Evolutionary conservation across 2,797 vertebrate species (phyloP).

Genomic region (Malacoraja senta): DNA sequence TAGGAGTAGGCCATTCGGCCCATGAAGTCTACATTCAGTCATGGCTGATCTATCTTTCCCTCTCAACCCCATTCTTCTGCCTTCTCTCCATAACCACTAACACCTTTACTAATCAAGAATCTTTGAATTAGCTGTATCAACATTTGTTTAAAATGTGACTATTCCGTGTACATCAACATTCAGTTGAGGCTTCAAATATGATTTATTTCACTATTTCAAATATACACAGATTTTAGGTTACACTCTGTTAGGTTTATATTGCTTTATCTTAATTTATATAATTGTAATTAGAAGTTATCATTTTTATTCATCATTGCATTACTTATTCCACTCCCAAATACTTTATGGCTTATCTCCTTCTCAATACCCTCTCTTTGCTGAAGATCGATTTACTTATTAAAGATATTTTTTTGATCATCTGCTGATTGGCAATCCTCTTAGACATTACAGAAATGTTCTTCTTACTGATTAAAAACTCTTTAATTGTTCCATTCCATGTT

Average conservation of each 20-base stretch:
- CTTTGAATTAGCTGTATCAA: not conserved
- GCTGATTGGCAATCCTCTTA: not conserved
- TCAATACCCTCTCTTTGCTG: not conserved
- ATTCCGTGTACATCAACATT: not conserved
- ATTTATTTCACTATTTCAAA: not conserved
- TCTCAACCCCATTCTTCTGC: too few species aligned
- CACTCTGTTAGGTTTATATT: not conserved
- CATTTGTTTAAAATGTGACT: not conserved
- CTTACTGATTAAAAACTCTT: not conserved
- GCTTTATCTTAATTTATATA: not conserved
- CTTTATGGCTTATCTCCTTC: not conserved
- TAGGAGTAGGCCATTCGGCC: too few species aligned
- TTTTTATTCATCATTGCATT: not conserved
- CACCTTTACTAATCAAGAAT: too few species aligned
- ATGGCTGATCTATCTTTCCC: too few species aligned
- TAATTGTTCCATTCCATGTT: not conserved
- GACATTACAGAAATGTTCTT: not conserved
- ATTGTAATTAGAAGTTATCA: not conserved
- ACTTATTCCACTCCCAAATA: not conserved
- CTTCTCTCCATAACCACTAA: too few species aligned
- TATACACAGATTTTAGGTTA: not conserved
- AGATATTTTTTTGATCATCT: not conserved
- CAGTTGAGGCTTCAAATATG: not conserved
- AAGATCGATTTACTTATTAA: not conserved
- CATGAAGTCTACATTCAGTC: too few species aligned